A percentile compares a stretch with the other conserved stretches of the same genome.
phyloP scores from a whole-genome alignment of 2,888 invertebrate species.

The Phorcus lineatus region DNA sequence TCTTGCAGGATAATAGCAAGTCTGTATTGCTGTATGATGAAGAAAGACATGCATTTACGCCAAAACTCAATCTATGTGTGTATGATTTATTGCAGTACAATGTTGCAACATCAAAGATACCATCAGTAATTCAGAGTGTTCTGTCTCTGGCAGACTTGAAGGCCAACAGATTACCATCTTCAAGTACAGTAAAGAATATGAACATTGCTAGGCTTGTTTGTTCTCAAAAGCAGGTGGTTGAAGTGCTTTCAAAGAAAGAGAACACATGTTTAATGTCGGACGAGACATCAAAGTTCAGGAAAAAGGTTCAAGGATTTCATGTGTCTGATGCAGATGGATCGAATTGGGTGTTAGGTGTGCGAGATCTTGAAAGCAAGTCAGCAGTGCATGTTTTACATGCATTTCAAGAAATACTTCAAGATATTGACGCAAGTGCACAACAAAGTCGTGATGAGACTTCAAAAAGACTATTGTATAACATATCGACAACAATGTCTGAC shows the following conservation, averaged over 20 bases:
- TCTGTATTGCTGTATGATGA: background rate
- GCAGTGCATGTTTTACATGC: constrained; percentile 1
- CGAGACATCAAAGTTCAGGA: constrained; percentile 36
- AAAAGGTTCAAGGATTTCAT: constrained; percentile 35
- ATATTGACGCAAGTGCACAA: constrained; percentile 24
- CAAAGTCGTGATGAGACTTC: background rate
- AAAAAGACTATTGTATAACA: background rate
- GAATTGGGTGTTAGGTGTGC: constrained; percentile 31
- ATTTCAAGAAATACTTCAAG: constrained; percentile 30
- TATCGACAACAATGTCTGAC: background rate
- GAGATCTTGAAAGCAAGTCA: constrained; percentile 30
- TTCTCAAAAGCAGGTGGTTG: constrained; percentile 12
- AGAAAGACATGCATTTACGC: background rate
- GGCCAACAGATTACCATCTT: background rate
- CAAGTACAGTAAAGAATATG: constrained; percentile 6
- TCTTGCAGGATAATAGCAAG: too few relatives aligned
- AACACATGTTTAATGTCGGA: constrained; percentile 30
- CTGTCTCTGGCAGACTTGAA: background rate
- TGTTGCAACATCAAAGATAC: background rate
- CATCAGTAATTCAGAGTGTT: background rate
- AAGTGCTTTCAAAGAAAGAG: background rate
- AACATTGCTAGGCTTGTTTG: background rate
- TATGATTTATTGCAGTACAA: background rate
- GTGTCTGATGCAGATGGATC: constrained; percentile 24
- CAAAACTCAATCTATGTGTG: background rate